A percentile compares a stretch with the other conserved stretches of the same genome.
These are phyloP conservation scores for Apodemus agrarius DNA, from an alignment of 2,797 vertebrate genomes.

Conservation along the genomic window DNA sequence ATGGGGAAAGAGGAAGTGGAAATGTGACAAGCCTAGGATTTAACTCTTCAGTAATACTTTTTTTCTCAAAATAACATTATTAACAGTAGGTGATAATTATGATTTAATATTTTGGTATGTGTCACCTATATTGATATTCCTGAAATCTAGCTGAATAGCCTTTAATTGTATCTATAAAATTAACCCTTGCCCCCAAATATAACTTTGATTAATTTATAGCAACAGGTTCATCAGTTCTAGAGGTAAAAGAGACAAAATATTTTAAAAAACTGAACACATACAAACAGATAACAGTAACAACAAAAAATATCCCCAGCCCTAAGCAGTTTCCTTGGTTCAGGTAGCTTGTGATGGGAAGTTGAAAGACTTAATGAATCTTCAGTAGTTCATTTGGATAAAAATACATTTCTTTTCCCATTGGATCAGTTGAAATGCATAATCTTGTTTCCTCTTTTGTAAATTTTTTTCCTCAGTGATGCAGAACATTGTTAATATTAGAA, in stretches of 20 bases:
- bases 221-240: conserved; percentile 46
- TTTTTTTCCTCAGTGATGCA: background rate
- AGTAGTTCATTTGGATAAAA: conserved; percentile 11
- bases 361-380: background rate
- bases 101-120: conserved; percentile 39
- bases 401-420: background rate
- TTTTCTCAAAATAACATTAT: background rate
- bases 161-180: conserved; percentile 70
- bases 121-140: conserved; percentile 32
- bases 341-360: background rate
- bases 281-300: background rate
- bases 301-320: background rate
- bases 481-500: background rate
- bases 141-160: background rate
- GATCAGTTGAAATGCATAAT: background rate
- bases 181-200: background rate
- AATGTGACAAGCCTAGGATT: background rate
- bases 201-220: conserved; percentile 29
- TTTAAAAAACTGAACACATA: background rate
- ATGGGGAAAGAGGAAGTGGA: background rate
- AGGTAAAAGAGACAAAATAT: background rate
- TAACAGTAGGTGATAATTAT: background rate
- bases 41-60: background rate
- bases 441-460: background rate
- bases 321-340: background rate